A percentile compares a stretch with the other conserved stretches of the same genome.
phyloP scores from a whole-genome alignment of 2,888 invertebrate species.

The Cecidostiba fungosa region DNA sequence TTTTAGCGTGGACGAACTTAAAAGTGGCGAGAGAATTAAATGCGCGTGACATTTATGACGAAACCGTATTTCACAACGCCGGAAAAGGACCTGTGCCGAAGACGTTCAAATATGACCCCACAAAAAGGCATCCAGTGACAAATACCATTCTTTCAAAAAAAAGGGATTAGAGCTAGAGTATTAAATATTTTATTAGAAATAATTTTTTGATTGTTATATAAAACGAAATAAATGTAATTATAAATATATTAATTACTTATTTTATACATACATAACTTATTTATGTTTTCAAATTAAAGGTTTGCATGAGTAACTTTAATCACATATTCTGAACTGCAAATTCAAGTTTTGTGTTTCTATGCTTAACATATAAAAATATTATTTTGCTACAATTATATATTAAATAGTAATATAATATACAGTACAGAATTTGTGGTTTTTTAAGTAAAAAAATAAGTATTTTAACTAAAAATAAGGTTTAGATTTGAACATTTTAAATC shows the following conservation, averaged over 20 bases:
- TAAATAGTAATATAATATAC: background rate
- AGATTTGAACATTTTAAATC: background rate
- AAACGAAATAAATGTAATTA: conserved; percentile 59
- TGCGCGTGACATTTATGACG: conserved; percentile 89
- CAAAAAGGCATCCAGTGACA: conserved; percentile 70
- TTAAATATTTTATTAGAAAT: conserved; percentile 55
- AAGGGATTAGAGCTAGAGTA: conserved; percentile 74
- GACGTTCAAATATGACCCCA: conserved; percentile 93
- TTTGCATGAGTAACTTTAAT: background rate
- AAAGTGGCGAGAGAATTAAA: conserved; percentile 89
- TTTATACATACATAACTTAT: background rate
- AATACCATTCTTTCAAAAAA: conserved; percentile 82
- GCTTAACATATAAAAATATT: background rate
- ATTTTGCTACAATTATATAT: background rate
- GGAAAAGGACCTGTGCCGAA: conserved; percentile 93
- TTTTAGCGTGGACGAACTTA: conserved; percentile 89
- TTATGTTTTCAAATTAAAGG: background rate
- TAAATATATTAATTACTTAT: conserved; percentile 23
- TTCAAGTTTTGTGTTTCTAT: background rate
- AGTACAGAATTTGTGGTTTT: too few relatives aligned
- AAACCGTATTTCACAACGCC: conserved; percentile 90
- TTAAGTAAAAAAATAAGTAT: too few relatives aligned
- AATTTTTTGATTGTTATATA: conserved; percentile 50
- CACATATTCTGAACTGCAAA: background rate
- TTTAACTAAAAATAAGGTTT: too few relatives aligned